Conservation (phyloP, 2,888 invertebrate species). For the Pseudoips prasinana region DNA sequence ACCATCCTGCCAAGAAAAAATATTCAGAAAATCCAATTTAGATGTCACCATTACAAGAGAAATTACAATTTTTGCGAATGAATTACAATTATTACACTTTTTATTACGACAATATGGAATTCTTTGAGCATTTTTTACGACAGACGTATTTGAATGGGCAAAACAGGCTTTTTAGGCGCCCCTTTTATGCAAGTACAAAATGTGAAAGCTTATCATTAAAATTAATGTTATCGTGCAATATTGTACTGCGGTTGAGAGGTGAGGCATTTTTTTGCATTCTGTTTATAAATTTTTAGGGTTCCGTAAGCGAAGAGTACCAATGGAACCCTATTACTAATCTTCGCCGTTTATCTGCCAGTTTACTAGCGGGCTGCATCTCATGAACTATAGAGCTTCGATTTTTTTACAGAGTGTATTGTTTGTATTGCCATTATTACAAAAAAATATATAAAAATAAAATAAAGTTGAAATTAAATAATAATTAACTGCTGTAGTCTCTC, state of each 20-base stretch:
- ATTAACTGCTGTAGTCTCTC: too few relatives aligned
- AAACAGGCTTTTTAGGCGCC: slow-evolving; percentile 52
- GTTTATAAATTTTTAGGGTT: too few relatives aligned
- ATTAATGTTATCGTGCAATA: slow-evolving; percentile 67
- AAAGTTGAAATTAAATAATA: too few relatives aligned
- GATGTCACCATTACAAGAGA: slow-evolving; percentile 61
- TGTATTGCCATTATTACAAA: too few relatives aligned
- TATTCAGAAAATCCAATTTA: slow-evolving; percentile 48
- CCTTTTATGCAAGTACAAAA: slow-evolving; percentile 53
- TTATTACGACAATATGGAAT: slow-evolving; percentile 56
- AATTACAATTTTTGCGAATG: slow-evolving; percentile 61
- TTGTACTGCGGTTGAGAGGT: slow-evolving; percentile 22
- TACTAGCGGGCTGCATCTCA: too few relatives aligned
- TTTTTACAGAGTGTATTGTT: too few relatives aligned
- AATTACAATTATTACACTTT: slow-evolving; percentile 63
- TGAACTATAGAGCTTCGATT: too few relatives aligned
- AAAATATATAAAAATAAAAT: too few relatives aligned
- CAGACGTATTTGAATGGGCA: slow-evolving; percentile 60
- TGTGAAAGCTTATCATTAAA: slow-evolving; percentile 61
- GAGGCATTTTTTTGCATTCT: slow-evolving; percentile 7
- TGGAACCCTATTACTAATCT: too few relatives aligned
- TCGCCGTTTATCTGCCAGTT: too few relatives aligned
- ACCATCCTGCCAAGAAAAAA: slow-evolving; percentile 5
- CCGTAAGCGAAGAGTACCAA: too few relatives aligned
- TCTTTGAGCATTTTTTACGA: slow-evolving; percentile 62